Evolutionary conservation across 2,797 vertebrate species (phyloP), one percentile per base, ranked within the genome.

Genomic region (Thripadectes ignobilis): DNA sequence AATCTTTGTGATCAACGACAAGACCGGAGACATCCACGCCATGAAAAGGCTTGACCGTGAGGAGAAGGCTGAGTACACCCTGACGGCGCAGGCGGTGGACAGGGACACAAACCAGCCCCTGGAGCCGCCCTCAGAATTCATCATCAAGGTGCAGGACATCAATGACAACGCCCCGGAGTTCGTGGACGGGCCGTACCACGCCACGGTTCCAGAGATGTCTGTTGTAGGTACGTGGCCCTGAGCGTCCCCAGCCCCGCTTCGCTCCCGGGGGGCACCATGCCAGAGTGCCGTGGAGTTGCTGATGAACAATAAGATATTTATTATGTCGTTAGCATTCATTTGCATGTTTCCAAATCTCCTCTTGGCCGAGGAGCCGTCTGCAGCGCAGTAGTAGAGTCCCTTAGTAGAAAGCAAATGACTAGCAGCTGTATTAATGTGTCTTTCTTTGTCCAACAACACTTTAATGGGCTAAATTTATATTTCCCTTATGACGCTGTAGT

Each of bases 101-200:
- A 98, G 98, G 39, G 99, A 99, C 95, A 99, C 98, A 1, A 98
- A 99, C 92, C 98, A 99, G 91, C 99, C 99, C 69, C 96, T 99
- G 93, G 99, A 99, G 94, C 98, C 99, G 9, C 99, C 99, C 32
- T 99, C 99, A 6, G 99, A 99, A 97, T 99, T 99, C 98, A 99
- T 99, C 97, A 99, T 99, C 93, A 99, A 99, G 98, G 99, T 99
- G 78, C 99, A 99, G 97, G 99, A 99, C 98, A 99, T 99, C 98
- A 99, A 99, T 39, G 99, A 99, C 98, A 99, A 99, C 32, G 98
- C 99, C 3, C 99, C 99, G 0, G 99, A 99, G 97, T 99, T 99
- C 97, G 97, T 98, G 5, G 98, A 99, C 62, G 99, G 99, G 27
- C 99, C 99, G 1, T 99, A 99, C 97, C 98, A 98, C 10, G 99